Evolutionary conservation across 2,888 invertebrate genomes (phyloP), one percentile per base, ranked within the genome.

Genomic region (Deilephila elpenor): DNA sequence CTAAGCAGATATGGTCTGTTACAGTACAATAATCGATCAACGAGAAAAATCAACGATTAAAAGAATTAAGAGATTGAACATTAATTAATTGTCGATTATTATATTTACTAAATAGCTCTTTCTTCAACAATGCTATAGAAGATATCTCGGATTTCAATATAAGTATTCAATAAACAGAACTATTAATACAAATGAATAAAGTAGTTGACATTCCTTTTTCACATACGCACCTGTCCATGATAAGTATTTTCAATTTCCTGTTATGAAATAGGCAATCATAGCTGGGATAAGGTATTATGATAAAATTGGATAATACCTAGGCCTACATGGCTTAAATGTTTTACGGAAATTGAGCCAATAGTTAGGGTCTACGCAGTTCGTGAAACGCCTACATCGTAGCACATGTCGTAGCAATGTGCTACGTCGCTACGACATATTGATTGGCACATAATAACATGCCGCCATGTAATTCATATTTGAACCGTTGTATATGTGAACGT

Each of bases 331-430:
- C 59, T n/a, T 71, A 77, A 74, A 59, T 74, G 72, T 74, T 81
- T 78, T 74, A 59, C 20, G 74, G 74, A 77, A 80, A 80, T 78
- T 77, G 75, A 71, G 37, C 71, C 77, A 77, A 73, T 75, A 76
- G 37, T 71, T 78, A 71, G 70, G 73, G 62, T 76, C 72, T 67
- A 79, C 73, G 72, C 75, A 81, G 79, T 81, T 76, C 74, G 75
- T 74, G 73, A 70, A 59, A 77, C 77, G 77, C 75, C 78, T 82
- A 79, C 82, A 78, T 71, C 80, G 84, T 80, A 82, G 79, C 73
- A 59, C 72, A 29, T n/a, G 59, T 70, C 74, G 76, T 71, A 77
- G 73, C 34, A 51, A 34, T 75, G 78, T 79, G 78, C 79, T 76
- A 74, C 73, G 73, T 34, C 59, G 76, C 74, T 77, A 76, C 76